Evolutionary conservation across 2,797 vertebrate genomes (phyloP), one percentile per base, ranked within the genome.

Genomic region (Allobates femoralis): DNA sequence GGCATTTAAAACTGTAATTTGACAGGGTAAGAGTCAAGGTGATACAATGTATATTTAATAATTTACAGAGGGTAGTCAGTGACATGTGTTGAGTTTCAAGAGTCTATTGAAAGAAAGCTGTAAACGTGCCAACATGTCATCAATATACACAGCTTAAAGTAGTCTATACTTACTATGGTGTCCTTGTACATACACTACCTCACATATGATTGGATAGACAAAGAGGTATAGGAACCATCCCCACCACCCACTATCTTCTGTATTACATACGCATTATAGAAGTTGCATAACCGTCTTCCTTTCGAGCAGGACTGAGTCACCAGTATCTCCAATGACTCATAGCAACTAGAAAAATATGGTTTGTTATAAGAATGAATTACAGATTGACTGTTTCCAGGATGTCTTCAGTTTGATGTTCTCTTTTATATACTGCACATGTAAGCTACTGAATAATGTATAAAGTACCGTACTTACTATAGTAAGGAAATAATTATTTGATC

Each of bases 291-390:
- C 37, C 50, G 77, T 51, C 37, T 77, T 64, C 58, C 73, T 50
- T 55, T 23, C 23, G 32, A 51, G 53, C 73, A 46, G 3, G 64
- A 53, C 19, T 78, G 58, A 85, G 50, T 85, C 62, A 85, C 41
- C 71, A 56, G 7, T 85, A 26, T 69, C 30, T 67, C 28, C 69
- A 30, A 55, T 69, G 73, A 84, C 56, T 85, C 75, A 79, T 10
- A 51, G 50, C 46, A 55, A 15, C 14, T 14, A 41, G 26, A 28
- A 28, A 81, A 81, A 53, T 10, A 12, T 5, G n/a, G 64, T 64
- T n/a, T 15, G 32, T 50, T 50, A 28, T 10, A 19, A 23, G 12
- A 8, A 2, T 30, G 2, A 82, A 12, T 37, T 37, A 23, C 15
- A 81, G 62, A 32, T 32, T 8, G n/a, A 26, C 15, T 53, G n/a